A percentile compares a stretch with the other conserved stretches of the same genome.
Evolutionary conservation across 2,888 invertebrate species (phyloP).

Genomic region (Cepaea hortensis): DNA sequence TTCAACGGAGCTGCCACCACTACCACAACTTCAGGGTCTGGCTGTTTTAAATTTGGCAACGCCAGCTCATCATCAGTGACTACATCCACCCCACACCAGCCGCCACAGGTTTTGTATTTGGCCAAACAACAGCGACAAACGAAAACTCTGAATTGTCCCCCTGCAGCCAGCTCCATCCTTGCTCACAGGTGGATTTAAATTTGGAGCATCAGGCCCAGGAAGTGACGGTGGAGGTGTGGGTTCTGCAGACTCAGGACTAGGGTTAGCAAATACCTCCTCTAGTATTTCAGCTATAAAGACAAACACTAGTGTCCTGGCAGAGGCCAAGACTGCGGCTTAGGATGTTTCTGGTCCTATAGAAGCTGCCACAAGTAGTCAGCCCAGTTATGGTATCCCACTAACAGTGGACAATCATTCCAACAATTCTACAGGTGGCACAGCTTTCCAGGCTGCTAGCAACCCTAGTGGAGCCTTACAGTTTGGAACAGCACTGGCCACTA

Average conservation of each 20-base stretch:
- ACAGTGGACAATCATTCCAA: conserved; percentile 23
- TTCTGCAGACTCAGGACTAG: neutral
- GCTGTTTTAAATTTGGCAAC: conserved; percentile 46
- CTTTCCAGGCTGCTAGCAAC: conserved; percentile 13
- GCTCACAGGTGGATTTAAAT: conserved; percentile 36
- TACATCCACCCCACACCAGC: conserved; percentile 26
- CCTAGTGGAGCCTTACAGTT: conserved; percentile 1
- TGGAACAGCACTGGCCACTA: neutral
- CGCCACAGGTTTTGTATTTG: conserved; percentile 46
- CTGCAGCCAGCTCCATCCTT: conserved; percentile 33
- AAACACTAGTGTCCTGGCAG: neutral
- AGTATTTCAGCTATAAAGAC: neutral
- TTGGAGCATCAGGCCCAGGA: conserved; percentile 12
- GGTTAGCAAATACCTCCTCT: neutral
- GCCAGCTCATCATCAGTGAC: conserved; percentile 17
- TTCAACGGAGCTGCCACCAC: conserved; percentile 27
- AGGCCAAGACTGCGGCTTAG: neutral
- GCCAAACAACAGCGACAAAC: conserved; percentile 13
- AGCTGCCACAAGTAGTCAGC: neutral
- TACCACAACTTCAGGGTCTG: conserved; percentile 33
- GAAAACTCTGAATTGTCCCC: conserved; percentile 18
- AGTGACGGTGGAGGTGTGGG: neutral
- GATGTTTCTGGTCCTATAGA: neutral
- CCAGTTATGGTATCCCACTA: conserved; percentile 14
- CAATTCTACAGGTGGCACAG: neutral